Evolutionary conservation across 2,797 vertebrate genomes (phyloP).

Genomic region (Gadopsis marmoratus): DNA sequence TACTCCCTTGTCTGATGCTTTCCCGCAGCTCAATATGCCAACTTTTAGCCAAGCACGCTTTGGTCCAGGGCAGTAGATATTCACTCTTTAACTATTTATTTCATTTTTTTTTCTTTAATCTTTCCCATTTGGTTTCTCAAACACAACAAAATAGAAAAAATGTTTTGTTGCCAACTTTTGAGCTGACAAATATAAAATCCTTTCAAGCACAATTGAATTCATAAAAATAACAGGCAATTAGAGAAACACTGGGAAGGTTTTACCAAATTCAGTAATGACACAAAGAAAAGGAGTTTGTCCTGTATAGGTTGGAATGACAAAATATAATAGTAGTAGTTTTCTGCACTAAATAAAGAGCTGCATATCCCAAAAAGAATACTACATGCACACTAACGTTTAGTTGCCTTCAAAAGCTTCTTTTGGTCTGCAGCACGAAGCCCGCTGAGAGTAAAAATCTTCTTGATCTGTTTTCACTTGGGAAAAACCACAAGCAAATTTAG

Average conservation of each 20-base stretch:
- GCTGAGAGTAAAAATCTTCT: conserved; percentile 59
- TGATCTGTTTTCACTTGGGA: conserved; percentile 63
- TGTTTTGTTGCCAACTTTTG: conserved; percentile 26
- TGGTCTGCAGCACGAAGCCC: conserved; percentile 50
- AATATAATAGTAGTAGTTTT: conserved; percentile 14
- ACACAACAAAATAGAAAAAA: conserved; percentile 14
- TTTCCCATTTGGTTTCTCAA: conserved; percentile 28
- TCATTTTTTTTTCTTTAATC: conserved; percentile 51
- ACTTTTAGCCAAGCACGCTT: conserved; percentile 73
- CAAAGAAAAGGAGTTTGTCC: conserved; percentile 29
- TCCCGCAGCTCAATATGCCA: conserved; percentile 71
- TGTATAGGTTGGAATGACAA: conserved; percentile 21
- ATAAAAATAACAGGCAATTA: conserved; percentile 46
- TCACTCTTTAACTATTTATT: conserved; percentile 64
- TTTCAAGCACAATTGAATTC: conserved; percentile 36
- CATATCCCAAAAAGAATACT: conserved; percentile 28
- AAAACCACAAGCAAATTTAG: conserved; percentile 46
- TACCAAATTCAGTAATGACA: conserved; percentile 22
- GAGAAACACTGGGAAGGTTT: conserved; percentile 35
- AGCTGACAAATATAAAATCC: conserved; percentile 21
- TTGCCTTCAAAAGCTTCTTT: conserved; percentile 51
- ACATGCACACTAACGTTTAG: conserved; percentile 38
- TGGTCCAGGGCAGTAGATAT: conserved; percentile 59
- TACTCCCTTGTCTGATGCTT: conserved; percentile 76
- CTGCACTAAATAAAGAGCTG: conserved; percentile 34